These are phyloP conservation scores for Hemicordylus capensis DNA, from an alignment of 2,113 vertebrate genomes.

Conservation along the genomic window DNA sequence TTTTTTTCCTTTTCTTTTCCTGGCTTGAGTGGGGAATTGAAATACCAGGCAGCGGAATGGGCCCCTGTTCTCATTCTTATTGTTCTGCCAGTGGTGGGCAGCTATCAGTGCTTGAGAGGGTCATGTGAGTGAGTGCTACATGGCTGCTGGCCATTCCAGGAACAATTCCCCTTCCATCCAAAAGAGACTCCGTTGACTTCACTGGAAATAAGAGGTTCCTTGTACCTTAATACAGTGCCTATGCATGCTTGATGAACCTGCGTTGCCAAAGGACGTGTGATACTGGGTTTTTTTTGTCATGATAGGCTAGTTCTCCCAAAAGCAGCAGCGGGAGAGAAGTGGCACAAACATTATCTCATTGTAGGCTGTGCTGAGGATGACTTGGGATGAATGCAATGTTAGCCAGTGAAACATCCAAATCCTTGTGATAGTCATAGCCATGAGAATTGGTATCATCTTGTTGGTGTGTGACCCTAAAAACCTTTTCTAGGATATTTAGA, in stretches of 20 bases:
- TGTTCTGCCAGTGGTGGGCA: background rate
- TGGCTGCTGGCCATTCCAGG: background rate
- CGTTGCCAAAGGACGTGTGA: background rate
- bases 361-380: background rate
- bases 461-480: background rate
- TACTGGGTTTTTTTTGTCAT: background rate
- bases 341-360: background rate
- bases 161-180: background rate
- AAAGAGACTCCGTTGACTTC: background rate
- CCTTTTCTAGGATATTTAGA: background rate
- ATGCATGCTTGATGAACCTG: background rate
- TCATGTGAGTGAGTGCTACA: background rate
- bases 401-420: background rate
- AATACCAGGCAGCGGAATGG: background rate
- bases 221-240: background rate
- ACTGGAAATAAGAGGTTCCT: background rate
- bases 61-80: background rate
- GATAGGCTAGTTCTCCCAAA: background rate
- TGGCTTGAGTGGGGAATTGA: background rate
- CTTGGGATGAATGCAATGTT: background rate
- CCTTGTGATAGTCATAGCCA: background rate
- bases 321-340: background rate
- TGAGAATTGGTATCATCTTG: background rate
- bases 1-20: background rate
- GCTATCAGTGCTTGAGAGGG: background rate